Conservation (phyloP, 2,113 vertebrate species). For the Syrmaticus mikado region DNA sequence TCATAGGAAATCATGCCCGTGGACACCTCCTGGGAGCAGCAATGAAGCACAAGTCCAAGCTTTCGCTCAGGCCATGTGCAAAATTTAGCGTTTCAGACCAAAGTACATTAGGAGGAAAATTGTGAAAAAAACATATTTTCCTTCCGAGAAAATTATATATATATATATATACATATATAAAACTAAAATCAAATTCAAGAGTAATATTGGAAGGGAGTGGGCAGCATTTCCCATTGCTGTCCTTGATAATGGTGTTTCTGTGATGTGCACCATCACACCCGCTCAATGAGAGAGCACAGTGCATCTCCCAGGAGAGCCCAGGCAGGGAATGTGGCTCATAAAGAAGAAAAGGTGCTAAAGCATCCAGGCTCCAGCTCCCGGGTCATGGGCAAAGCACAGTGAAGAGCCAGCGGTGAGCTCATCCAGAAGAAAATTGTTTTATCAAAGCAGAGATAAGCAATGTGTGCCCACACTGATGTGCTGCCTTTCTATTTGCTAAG, state of each 20-base stretch:
- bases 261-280: rapidly evolving
- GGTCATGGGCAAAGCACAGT: neutral
- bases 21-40: neutral
- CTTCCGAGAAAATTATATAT: neutral
- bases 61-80: neutral
- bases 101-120: neutral
- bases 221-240: rapidly evolving
- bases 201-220: neutral
- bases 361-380: neutral
- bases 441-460: neutral
- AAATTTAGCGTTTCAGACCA: neutral
- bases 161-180: neutral
- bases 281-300: rapidly evolving
- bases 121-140: neutral
- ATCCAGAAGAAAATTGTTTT: neutral
- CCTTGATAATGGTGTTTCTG: neutral
- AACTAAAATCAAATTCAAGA: neutral
- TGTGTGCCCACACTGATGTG: rapidly evolving
- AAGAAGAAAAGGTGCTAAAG: neutral
- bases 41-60: rapidly evolving
- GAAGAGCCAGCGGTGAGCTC: neutral
- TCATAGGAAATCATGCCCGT: neutral
- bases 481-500: neutral
- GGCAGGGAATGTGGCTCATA: neutral
- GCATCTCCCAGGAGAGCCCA: neutral